Evolutionary conservation across 2,797 vertebrate species (phyloP), one percentile per base, ranked within the genome.

Genomic region (Notolepis coatsorum): DNA sequence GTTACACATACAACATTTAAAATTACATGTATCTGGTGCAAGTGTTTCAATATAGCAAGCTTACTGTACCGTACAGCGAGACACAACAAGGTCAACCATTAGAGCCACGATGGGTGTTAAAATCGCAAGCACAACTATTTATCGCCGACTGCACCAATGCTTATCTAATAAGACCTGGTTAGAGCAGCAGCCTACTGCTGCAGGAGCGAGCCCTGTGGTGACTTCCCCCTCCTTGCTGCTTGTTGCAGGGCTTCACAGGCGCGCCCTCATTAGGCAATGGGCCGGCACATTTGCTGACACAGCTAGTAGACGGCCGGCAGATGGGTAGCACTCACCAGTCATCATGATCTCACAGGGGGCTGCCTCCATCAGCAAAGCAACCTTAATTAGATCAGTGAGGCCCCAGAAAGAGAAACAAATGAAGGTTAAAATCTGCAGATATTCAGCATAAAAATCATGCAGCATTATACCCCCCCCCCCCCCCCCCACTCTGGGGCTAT

Each of bases 261-360:
- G 12, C 24, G 25, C 18, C 37, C 58, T 61, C 46, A 39, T 61
- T 61, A 49, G 58, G 46, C 46, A n/a, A 41, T 38, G 46, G 57
- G 65, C 18, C 48, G 43, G 43, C 35, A 38, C 35, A 53, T 60
- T 52, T 64, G 75, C 75, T 81, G 75, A 81, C 39, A 39, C 51
- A 57, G 75, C 79, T n/a, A 65, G 65, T 51, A 4, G 28, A 35
- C 45, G 31, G 46, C 49, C 53, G 60, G 68, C 72, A 78, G 72
- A 75, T 70, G 75, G 79, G 57, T 15, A 58, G 57, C 66, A 27
- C 50, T 65, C 54, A 43, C 57, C 27, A 52, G 52, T 43, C 64
- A 68, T 63, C 61, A 48, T 49, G 51, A 65, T 58, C 48, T 50
- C 70, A 48, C 71, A 75, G 71, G 46, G 70, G 71, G 79, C 55